Evolutionary conservation across 2,888 invertebrate genomes (phyloP).

Genomic region (Epiblema foenella): DNA sequence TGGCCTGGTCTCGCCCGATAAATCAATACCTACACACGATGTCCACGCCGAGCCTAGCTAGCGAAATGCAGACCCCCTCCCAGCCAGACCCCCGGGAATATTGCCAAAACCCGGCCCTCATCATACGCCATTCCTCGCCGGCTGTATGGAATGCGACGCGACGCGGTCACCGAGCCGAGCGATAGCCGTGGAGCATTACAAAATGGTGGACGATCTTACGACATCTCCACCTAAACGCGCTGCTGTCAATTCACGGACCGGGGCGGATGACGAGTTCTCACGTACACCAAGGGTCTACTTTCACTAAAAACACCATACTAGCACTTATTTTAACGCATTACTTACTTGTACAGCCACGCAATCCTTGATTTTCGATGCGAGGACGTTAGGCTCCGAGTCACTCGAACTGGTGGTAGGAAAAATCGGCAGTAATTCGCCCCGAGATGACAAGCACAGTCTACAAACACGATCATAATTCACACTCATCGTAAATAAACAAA

Average conservation of each 20-base stretch:
- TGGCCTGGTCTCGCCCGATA: constrained; percentile 81
- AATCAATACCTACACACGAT: constrained; percentile 81
- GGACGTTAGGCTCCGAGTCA: constrained; percentile 81
- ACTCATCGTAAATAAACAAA: constrained; percentile 83
- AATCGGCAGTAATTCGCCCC: constrained; percentile 86
- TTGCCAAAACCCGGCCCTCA: constrained; percentile 77
- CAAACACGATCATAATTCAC: constrained; percentile 85
- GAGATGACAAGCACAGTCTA: constrained; percentile 86
- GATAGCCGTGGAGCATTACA: constrained; percentile 83
- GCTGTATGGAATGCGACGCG: constrained; percentile 82
- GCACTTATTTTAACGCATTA: constrained; percentile 66
- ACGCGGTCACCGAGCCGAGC: constrained; percentile 80
- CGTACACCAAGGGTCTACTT: constrained; percentile 81
- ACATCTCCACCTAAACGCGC: constrained; percentile 83
- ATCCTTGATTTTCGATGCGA: constrained; percentile 87
- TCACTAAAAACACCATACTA: constrained; percentile 77
- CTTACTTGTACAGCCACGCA: constrained; percentile 88
- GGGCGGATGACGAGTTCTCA: constrained; percentile 84
- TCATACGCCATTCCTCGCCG: constrained; percentile 77
- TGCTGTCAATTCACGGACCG: constrained; percentile 81
- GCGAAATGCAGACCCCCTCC: constrained; percentile 75
- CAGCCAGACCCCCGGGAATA: constrained; percentile 78
- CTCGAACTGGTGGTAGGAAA: constrained; percentile 85
- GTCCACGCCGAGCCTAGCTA: constrained; percentile 72
- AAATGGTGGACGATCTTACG: constrained; percentile 86